A percentile compares a stretch with the other conserved stretches of the same genome.
These are phyloP conservation scores for Ferrisia virgata DNA, from an alignment of 2,888 invertebrate genomes.

Conservation along the genomic window DNA sequence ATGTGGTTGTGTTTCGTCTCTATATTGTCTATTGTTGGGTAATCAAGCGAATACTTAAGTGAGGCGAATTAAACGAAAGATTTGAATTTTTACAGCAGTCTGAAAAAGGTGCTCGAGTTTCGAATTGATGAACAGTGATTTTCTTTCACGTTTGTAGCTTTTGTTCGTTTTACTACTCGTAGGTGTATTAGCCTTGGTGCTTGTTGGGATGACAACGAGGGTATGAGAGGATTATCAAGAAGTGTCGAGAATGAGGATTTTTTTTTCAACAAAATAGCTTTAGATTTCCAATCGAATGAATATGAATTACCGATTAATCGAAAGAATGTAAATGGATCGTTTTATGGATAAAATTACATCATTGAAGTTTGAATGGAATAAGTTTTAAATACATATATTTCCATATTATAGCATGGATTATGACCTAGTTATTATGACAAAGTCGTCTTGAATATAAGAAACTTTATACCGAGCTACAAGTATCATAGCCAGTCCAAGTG, in stretches of 20 bases:
- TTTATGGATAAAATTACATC: not conserved
- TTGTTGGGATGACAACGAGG: not conserved
- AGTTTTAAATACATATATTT: too few species aligned
- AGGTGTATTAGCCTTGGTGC: not conserved
- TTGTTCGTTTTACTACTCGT: not conserved
- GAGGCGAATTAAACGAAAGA: slow-evolving; percentile 9
- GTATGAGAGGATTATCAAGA: not conserved
- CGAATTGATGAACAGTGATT: not conserved
- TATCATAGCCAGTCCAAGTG: too few species aligned
- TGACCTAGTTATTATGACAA: too few species aligned
- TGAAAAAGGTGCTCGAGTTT: not conserved
- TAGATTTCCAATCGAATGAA: not conserved
- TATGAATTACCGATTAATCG: not conserved
- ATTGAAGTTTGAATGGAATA: not conserved
- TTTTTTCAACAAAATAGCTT: not conserved
- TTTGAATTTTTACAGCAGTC: not conserved
- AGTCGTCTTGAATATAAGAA: too few species aligned
- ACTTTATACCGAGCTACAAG: too few species aligned
- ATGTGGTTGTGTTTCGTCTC: not conserved
- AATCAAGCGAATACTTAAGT: slow-evolving; percentile 20
- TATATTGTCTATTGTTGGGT: not conserved
- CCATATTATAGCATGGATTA: too few species aligned
- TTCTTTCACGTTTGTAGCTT: not conserved
- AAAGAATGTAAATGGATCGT: not conserved
- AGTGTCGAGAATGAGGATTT: not conserved